Percentiles rank a stretch among this genome's conserved stretches.
phyloP scores from a whole-genome alignment of 2,797 vertebrate species.

The Perodicticus potto region DNA sequence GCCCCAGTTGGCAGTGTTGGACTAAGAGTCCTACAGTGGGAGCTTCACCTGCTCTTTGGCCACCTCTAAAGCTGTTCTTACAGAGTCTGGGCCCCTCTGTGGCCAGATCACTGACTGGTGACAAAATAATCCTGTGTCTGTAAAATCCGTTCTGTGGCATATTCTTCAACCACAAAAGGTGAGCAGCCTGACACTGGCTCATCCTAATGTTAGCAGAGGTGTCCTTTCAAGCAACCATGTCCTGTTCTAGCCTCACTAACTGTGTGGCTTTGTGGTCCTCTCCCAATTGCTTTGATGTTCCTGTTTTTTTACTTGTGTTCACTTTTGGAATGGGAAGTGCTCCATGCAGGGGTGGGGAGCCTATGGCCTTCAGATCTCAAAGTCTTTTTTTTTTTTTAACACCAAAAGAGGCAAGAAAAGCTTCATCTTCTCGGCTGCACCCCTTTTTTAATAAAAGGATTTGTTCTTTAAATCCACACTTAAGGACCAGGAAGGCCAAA shows the following conservation, averaged over 20 bases:
- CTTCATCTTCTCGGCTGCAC: too few species aligned
- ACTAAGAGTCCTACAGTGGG: background rate
- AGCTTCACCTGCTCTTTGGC: background rate
- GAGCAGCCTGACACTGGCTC: background rate
- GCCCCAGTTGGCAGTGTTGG: background rate
- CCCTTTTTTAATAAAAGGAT: too few species aligned
- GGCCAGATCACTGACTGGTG: background rate
- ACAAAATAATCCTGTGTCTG: background rate
- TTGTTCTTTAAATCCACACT: too few species aligned
- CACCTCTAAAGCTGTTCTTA: background rate
- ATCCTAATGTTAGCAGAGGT: background rate
- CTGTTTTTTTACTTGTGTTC: background rate
- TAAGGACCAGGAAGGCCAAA: too few species aligned
- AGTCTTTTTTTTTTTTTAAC: too few species aligned
- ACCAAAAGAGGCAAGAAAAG: too few species aligned
- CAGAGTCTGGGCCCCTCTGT: background rate
- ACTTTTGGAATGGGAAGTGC: background rate
- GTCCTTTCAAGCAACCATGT: background rate
- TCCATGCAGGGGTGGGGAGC: too few species aligned
- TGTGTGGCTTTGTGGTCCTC: background rate
- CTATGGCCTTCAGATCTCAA: too few species aligned
- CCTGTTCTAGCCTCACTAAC: background rate
- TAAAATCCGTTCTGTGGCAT: slow-evolving; percentile 8
- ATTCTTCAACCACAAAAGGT: accelerated
- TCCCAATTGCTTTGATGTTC: background rate